phyloP scores from a whole-genome alignment of 1,140 invertebrate genomes.

The Drosophila repleta region DNA sequence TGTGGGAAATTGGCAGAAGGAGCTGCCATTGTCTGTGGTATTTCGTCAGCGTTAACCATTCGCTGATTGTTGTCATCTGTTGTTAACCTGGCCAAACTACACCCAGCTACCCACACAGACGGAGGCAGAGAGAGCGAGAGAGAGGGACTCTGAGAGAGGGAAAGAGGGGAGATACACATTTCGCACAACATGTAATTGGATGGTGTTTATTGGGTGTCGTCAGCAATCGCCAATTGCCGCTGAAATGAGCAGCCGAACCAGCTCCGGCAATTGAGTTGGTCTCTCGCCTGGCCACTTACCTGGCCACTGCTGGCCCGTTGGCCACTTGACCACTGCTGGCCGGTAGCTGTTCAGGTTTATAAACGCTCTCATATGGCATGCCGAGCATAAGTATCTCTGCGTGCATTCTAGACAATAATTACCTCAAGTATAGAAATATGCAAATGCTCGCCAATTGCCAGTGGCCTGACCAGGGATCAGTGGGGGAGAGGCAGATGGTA shows the following conservation, averaged over 20 bases:
- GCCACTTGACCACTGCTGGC: background rate
- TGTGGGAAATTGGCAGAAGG: constrained; percentile 68
- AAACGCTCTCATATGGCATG: background rate
- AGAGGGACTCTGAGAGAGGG: too few species aligned
- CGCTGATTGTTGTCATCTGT: constrained; percentile 56
- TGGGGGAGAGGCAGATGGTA: too few species aligned
- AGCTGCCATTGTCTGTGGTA: constrained; percentile 50
- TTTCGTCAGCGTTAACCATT: constrained; percentile 52
- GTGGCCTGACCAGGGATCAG: too few species aligned
- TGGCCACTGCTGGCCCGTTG: background rate
- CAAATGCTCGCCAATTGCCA: too few species aligned
- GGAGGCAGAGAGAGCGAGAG: too few species aligned
- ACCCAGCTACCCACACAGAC: constrained; percentile 22
- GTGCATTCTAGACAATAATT: background rate
- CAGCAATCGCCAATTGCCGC: constrained; percentile 75
- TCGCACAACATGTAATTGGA: constrained; percentile 59
- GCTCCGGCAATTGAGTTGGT: constrained; percentile 37
- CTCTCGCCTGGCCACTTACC: background rate
- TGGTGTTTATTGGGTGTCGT: constrained; percentile 78
- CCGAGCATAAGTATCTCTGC: too few species aligned
- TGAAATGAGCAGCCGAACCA: constrained; percentile 23
- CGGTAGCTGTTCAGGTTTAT: background rate
- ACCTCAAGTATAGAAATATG: background rate
- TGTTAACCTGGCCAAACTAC: constrained; percentile 17
- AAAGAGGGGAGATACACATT: background rate